Evolutionary conservation across 2,888 invertebrate genomes (phyloP), one percentile per base, ranked within the genome.

Genomic region (Drosophila quasianomalipes): DNA sequence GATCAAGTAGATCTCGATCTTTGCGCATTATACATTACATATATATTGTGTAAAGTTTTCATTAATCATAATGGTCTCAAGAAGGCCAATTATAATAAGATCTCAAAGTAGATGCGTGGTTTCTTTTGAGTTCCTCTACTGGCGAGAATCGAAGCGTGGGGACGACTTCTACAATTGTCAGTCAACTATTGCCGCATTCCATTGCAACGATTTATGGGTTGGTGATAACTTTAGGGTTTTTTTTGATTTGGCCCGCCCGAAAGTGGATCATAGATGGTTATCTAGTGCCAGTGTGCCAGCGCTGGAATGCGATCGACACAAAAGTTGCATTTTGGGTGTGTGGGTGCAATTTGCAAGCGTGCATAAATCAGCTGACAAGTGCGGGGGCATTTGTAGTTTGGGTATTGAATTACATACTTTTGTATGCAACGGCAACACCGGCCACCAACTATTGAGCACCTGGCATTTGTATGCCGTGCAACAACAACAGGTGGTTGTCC

Each of bases 301-400:
- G 39, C 57, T 58, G 85, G 85, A 90, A 85, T 85, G 85, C 90
- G 88, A 81, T 83, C 84, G 81, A 81, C 71, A 65, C 49, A 78
- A 57, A 63, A 82, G 74, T 74, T 70, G 69, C 41, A 70, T 74
- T 76, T 80, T 80, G 57, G 77, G 67, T 62, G 82, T 84, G 90
- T 84, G 85, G 91, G 90, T 85, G 90, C 86, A 86, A 86, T 85
- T 90, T 86, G 90, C 84, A 74, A 73, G 83, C 67, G 80, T 35
- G 62, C 86, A 90, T 90, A 89, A 86, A 86, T 86, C 86, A 90
- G 89, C 63, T 82, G 72, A 82, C 87, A 86, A 89, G 79, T 85
- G 85, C 90, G 85, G 85, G 90, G 85, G 85, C 85, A 87, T 77
- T 74, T 82, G 76, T 70, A 68, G 74, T 55, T 55, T 47, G 76